Conservation (phyloP, 1,140 invertebrate species). For the Elymnias hypermnestra region DNA sequence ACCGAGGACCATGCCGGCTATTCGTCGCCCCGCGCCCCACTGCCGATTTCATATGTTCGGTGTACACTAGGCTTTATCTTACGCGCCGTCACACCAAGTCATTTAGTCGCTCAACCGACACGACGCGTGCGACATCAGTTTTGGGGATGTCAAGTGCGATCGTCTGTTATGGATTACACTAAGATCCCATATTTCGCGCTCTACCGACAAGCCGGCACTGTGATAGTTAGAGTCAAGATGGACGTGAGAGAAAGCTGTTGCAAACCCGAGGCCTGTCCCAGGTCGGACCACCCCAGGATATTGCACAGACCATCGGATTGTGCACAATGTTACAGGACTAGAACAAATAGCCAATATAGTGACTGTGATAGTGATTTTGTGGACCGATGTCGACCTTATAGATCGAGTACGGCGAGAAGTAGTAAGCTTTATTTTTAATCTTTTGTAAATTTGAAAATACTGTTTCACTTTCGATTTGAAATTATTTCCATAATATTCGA, state of each 20-base stretch:
- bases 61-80: conserved; percentile 60
- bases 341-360: conserved; percentile 59
- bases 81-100: conserved; percentile 55
- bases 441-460: background rate
- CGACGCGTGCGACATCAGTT: conserved; percentile 59
- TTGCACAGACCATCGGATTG: conserved; percentile 42
- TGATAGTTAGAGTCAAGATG: conserved; percentile 61
- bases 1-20: conserved; percentile 39
- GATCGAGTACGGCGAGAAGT: conserved; percentile 52
- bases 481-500: no score
- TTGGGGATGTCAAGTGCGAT: conserved; percentile 60
- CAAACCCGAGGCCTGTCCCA: conserved; percentile 26
- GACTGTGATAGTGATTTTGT: conserved; percentile 69
- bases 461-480: no score
- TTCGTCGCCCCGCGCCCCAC: conserved; percentile 48
- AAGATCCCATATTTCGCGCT: conserved; percentile 52
- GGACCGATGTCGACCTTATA: conserved; percentile 50
- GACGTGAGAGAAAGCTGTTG: conserved; percentile 32
- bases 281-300: conserved; percentile 23
- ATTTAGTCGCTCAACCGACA: conserved; percentile 66
- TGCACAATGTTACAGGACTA: conserved; percentile 62
- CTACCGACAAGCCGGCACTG: conserved; percentile 49
- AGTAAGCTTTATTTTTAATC: conserved; percentile 48
- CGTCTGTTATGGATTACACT: conserved; percentile 54
- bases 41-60: conserved; percentile 44